Evolutionary conservation across 2,113 vertebrate genomes (phyloP), one percentile per base, ranked within the genome.

Genomic region (Aspidoscelis tigris): DNA sequence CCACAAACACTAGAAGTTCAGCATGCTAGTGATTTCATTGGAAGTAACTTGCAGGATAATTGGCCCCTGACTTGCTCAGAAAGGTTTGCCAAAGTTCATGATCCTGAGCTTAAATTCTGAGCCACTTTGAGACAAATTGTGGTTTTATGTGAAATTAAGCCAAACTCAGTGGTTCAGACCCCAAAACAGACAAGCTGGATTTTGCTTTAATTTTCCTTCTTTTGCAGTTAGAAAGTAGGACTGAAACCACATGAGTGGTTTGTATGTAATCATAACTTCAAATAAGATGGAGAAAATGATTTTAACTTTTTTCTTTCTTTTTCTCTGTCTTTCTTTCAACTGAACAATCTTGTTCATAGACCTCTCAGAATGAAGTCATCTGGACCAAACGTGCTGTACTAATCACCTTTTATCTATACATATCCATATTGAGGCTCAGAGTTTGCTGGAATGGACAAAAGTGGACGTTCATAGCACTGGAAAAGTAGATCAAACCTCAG

Each of bases 121-220:
- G 55, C 53, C 78, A 84, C 53, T 72, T 64, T 41, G 74, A 84
- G 61, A 78, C 74, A 88, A 77, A 50, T 73, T 81, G 69, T 84
- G 68, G 79, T 84, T 84, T 84, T 76, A 65, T 47, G 44, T 71
- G 68, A 88, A 88, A 88, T 66, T 78, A 73, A 88, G 70, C 65
- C 66, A 77, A 77, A 81, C 69, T 74, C 58, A 24, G 68, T 81
- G 82, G 44, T 50, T 84, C 14, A 33, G 65, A 77, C 73, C 68
- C 55, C 66, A 81, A 81, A 73, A 81, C 44, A 81, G 74, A 76
- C 39, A 76, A 81, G 55, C 83, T 73, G 20, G 16, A 44, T 81
- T 72, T 72, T 66, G 58, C 44, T 81, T 76, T 77, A 12, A 77
- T 73, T 66, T 53, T 20, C 22, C 68, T 53, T 47, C 73, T 41